Conservation (phyloP, 2,113 vertebrate genomes). For the Rattus rattus region DNA sequence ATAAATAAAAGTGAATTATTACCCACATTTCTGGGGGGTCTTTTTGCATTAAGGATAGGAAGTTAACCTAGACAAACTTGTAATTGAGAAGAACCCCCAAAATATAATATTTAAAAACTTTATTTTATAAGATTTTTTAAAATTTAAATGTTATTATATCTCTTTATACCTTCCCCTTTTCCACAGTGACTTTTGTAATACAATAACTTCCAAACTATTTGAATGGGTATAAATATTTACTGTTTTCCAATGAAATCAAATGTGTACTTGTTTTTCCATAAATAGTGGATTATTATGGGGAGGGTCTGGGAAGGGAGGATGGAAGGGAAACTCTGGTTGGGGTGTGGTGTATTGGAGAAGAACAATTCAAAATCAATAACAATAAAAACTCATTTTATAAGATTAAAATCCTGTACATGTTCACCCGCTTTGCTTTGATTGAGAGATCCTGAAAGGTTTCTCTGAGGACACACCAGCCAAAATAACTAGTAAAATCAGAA, state of each 20-base stretch:
- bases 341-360: background rate
- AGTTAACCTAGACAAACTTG: too few relatives aligned
- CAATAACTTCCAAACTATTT: background rate
- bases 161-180: rapidly evolving
- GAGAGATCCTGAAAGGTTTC: background rate
- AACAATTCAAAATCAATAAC: background rate
- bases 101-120: too few relatives aligned
- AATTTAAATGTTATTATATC: background rate
- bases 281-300: background rate
- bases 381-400: background rate
- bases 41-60: too few relatives aligned
- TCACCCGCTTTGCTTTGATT: background rate
- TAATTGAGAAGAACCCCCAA: too few relatives aligned
- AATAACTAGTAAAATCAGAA: background rate
- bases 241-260: background rate
- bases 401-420: background rate
- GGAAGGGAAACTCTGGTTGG: background rate
- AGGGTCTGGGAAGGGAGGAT: background rate
- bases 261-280: background rate
- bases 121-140: too few relatives aligned
- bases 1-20: too few relatives aligned
- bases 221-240: background rate
- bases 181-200: background rate
- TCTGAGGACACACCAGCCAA: background rate
- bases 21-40: too few relatives aligned